Evolutionary conservation across 2,888 invertebrate species (phyloP).

Genomic region (Cremastinae sp.): DNA sequence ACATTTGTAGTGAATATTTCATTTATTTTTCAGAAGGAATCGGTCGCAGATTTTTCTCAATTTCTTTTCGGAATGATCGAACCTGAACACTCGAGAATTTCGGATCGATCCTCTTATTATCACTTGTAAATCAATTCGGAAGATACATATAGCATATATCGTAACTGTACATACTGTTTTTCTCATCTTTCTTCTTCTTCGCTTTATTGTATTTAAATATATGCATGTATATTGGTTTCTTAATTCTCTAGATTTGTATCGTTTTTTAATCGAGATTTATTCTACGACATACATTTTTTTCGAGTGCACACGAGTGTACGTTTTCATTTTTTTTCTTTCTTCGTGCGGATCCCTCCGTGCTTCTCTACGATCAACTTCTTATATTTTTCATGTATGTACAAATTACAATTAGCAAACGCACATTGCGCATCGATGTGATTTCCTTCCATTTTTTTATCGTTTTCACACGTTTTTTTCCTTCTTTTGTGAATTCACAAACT

Average conservation of each 20-base stretch:
- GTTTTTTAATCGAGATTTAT: constrained; percentile 39
- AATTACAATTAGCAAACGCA: constrained; percentile 48
- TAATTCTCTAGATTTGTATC: constrained; percentile 23
- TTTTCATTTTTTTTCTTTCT: constrained; percentile 37
- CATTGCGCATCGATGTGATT: constrained; percentile 44
- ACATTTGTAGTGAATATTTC: not conserved
- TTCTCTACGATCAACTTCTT: constrained; percentile 35
- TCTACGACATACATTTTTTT: constrained; percentile 57
- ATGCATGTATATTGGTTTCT: constrained; percentile 13
- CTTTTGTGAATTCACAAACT: constrained; percentile 44
- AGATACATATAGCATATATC: constrained; percentile 33
- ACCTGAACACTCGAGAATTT: constrained; percentile 17
- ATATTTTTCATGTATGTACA: constrained; percentile 51
- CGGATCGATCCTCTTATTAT: constrained; percentile 27
- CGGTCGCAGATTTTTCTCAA: not conserved
- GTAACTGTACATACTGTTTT: constrained; percentile 46
- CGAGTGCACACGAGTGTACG: constrained; percentile 45
- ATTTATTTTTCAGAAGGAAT: not conserved
- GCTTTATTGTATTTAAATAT: constrained; percentile 41
- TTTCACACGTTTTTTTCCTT: constrained; percentile 6
- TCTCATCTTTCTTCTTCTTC: constrained; percentile 24
- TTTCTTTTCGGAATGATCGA: constrained; percentile 6
- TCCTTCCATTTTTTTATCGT: constrained; percentile 30
- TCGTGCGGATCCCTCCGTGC: constrained; percentile 12
- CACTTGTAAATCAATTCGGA: constrained; percentile 53